Conservation (phyloP, 2,797 vertebrate species). For the Pyrrhura leucotis region DNA sequence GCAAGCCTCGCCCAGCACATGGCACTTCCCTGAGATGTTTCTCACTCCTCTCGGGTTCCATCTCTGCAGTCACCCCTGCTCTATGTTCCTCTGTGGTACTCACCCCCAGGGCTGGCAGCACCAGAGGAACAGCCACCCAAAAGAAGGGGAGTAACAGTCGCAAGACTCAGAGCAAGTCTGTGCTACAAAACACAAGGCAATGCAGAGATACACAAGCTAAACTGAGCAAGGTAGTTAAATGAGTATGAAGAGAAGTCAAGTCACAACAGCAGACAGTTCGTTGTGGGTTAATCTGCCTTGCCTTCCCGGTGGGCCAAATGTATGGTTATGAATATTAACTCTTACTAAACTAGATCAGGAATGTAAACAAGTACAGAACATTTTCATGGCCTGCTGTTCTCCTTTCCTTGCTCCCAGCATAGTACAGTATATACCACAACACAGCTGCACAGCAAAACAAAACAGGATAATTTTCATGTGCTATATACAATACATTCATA, state of each 20-base stretch:
- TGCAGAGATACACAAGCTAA: neutral
- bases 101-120: neutral
- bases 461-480: neutral
- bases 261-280: neutral
- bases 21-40: neutral
- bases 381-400: neutral
- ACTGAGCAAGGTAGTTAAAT: neutral
- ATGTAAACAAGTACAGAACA: neutral
- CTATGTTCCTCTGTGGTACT: rapidly evolving
- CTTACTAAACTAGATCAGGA: neutral
- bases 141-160: neutral
- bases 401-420: neutral
- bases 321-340: neutral
- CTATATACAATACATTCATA: neutral
- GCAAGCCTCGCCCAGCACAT: neutral
- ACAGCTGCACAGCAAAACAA: neutral
- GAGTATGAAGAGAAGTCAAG: neutral
- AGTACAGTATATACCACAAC: neutral
- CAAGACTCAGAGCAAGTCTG: neutral
- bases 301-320: neutral
- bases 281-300: neutral
- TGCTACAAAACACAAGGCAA: neutral
- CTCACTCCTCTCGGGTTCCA: rapidly evolving
- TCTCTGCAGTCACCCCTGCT: rapidly evolving
- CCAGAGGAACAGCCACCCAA: neutral